Percentiles rank a stretch among this genome's conserved stretches.
phyloP scores from a whole-genome alignment of 2,113 vertebrate genomes.

The Mastomys natalensis region DNA sequence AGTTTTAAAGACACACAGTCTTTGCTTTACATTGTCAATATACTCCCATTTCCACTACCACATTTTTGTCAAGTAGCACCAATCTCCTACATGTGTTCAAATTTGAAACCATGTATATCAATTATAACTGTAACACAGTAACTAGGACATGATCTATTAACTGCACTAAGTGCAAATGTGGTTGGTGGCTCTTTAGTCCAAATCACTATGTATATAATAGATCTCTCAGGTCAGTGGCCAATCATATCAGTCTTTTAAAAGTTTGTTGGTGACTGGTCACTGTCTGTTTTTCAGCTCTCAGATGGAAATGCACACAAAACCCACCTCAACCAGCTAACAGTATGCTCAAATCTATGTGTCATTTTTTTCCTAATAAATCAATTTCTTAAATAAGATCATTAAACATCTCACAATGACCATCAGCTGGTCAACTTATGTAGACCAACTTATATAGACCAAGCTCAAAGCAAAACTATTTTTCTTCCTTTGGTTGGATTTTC shows the following conservation, averaged over 20 bases:
- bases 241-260: background rate
- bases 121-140: background rate
- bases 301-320: background rate
- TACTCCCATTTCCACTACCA: conserved; percentile 2
- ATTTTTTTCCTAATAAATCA: conserved; percentile 44
- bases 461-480: conserved; percentile 44
- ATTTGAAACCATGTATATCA: conserved; percentile 10
- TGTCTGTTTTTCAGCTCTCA: conserved; percentile 17
- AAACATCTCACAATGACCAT: background rate
- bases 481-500: background rate
- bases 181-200: background rate
- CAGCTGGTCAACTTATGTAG: conserved; percentile 15
- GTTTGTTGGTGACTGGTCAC: background rate
- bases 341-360: conserved; percentile 5
- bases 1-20: conserved; percentile 47
- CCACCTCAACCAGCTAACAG: background rate
- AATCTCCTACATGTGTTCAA: background rate
- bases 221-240: background rate
- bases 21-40: conserved; percentile 8
- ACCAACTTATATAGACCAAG: conserved; percentile 61
- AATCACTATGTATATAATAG: background rate
- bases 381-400: conserved; percentile 41
- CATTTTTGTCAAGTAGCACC: conserved; percentile 35
- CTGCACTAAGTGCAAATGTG: background rate
- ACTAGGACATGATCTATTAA: background rate